These are phyloP conservation scores for Caenorhabditis brenneri DNA, from an alignment of 1,140 invertebrate genomes.

Conservation along the genomic window DNA sequence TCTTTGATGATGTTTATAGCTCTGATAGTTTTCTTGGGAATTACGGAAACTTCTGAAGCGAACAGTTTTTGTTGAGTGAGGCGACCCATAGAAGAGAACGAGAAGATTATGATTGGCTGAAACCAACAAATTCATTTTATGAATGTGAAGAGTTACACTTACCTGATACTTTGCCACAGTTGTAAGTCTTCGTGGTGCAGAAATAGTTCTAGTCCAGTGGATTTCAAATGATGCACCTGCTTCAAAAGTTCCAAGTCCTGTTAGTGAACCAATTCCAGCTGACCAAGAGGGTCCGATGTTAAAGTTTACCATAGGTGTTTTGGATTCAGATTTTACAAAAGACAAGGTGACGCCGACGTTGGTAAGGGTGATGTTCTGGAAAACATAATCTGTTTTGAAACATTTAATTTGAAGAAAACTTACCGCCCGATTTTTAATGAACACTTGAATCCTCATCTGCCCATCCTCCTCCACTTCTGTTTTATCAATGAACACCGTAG, in stretches of 20 bases:
- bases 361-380: not conserved
- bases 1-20: slow-evolving; percentile 38
- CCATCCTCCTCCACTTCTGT: slow-evolving; percentile 3
- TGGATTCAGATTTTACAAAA: not conserved
- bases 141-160: not conserved
- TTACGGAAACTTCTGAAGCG: not conserved
- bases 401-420: not conserved
- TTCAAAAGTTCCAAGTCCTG: not conserved
- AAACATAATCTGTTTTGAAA: not conserved
- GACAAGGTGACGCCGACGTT: not conserved
- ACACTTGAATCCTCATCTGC: slow-evolving; percentile 6
- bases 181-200: not conserved
- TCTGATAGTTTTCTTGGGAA: slow-evolving; percentile 1
- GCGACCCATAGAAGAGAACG: slow-evolving; percentile 28
- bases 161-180: slow-evolving; percentile 38
- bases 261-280: not conserved
- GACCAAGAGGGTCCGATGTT: slow-evolving; percentile 6
- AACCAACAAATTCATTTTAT: not conserved
- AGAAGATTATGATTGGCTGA: slow-evolving; percentile 31
- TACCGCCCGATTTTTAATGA: not conserved
- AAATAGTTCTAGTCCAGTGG: not conserved
- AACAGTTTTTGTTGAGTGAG: slow-evolving; percentile 31
- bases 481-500: slow-evolving; percentile 26
- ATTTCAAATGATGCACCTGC: slow-evolving; percentile 21
- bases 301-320: slow-evolving; percentile 20